These are phyloP conservation scores for Polyergus mexicanus DNA, from an alignment of 1,140 invertebrate species.

Conservation along the genomic window DNA sequence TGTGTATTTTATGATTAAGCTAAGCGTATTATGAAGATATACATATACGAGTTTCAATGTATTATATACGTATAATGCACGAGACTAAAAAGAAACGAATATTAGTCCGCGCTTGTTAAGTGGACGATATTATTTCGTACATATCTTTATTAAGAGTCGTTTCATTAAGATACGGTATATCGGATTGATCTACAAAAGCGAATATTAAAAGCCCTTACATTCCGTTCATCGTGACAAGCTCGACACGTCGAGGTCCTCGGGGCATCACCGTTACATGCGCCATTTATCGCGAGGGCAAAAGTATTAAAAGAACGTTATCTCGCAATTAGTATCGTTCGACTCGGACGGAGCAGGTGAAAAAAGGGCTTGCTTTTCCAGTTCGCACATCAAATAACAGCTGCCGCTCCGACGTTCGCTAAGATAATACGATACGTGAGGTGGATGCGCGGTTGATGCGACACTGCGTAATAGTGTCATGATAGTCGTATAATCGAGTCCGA, in stretches of 20 bases:
- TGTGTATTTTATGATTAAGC: conserved; percentile 27
- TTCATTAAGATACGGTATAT: conserved; percentile 48
- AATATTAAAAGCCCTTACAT: conserved; percentile 14
- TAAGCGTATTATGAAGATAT: neutral
- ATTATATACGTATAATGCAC: neutral
- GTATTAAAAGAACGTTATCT: conserved; percentile 78
- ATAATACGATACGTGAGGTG: conserved; percentile 39
- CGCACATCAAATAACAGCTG: conserved; percentile 78
- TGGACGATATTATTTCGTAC: conserved; percentile 4
- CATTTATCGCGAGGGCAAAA: conserved; percentile 52
- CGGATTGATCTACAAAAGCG: conserved; percentile 26
- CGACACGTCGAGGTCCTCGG: conserved; percentile 23
- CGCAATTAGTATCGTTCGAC: conserved; percentile 74
- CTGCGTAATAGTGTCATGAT: conserved; percentile 20
- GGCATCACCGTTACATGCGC: conserved; percentile 13
- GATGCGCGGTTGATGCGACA: conserved; percentile 23
- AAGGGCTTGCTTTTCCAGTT: conserved; percentile 69
- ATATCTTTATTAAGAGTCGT: conserved; percentile 44
- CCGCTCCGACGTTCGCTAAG: conserved; percentile 46
- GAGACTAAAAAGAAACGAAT: neutral
- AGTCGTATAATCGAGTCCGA: neutral
- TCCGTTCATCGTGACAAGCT: conserved; percentile 15
- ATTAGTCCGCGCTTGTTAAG: neutral
- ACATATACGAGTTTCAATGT: neutral
- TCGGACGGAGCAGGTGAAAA: conserved; percentile 75